Base-by-base conservation (phyloP, 2,888 invertebrate species). In the Papilio gigon region DNA sequence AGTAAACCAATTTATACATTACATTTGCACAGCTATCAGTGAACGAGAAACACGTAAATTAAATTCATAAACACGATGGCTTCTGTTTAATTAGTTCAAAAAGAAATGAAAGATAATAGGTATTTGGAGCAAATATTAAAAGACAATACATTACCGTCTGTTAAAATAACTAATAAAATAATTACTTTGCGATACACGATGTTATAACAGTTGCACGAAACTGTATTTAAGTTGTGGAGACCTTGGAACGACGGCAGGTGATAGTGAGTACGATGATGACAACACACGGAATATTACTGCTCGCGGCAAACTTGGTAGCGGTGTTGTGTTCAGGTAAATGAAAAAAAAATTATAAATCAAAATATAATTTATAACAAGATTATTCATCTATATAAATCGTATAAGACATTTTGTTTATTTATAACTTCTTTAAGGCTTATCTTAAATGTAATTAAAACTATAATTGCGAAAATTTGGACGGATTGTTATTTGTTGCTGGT, bases 321-420 rank as follows among this genome's bases (percentile, higher is more conserved):
- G 77, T 27, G 73, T 75, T 35, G 25, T 58, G 62, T 44, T 56
- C 67, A 77, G 77, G 12, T 80, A 80, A 3, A 17, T 30, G 30
- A 30, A 30, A 14, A n/a, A 53, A 12, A 27, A n/a, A n/a, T 30
- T 4, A 30, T 27, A 30, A n/a, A 9, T 9, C 8, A 30, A 56
- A 1, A 9, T 14, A 27, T 47, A 53, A 27, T 0, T 20, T 27
- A 27, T 27, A 2, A 27, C 25, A 50, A 37, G 14, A 8, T n/a
- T n/a, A n/a, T n/a, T n/a, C n/a, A n/a, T n/a, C n/a, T n/a, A n/a
- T n/a, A n/a, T n/a, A n/a, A n/a, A n/a, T n/a, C n/a, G n/a, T n/a
- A n/a, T n/a, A n/a, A n/a, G n/a, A n/a, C n/a, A n/a, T n/a, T n/a
- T n/a, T n/a, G n/a, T n/a, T n/a, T n/a, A n/a, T n/a, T n/a, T n/a